These are phyloP conservation scores for Zaprionus ornatus DNA, from an alignment of 1,140 invertebrate species.

Conservation along the genomic window DNA sequence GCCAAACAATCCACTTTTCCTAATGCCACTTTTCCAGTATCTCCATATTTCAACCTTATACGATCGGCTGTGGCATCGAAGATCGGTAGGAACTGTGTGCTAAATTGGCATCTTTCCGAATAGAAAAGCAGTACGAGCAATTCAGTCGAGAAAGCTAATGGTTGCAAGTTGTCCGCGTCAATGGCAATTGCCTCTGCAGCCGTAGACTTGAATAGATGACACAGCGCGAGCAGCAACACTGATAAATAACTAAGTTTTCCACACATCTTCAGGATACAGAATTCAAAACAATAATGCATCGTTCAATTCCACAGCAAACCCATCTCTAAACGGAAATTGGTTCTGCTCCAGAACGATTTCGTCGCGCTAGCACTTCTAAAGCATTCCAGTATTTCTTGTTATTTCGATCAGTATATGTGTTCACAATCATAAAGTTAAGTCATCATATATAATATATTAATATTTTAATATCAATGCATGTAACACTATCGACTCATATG, in stretches of 20 bases:
- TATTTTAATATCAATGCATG: not conserved
- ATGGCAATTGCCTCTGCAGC: not conserved
- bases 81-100: conserved; percentile 34
- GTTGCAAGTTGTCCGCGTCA: not conserved
- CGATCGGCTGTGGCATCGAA: conserved; percentile 94
- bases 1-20: conserved; percentile 98
- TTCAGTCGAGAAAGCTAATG: conserved; percentile 22
- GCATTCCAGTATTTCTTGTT: not conserved
- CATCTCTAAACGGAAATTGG: conserved; percentile 1
- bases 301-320: not conserved
- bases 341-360: not conserved
- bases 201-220: not conserved
- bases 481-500: too few species aligned
- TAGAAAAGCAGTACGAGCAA: conserved; percentile 58
- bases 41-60: conserved; percentile 88
- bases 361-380: not conserved
- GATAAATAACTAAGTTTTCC: not conserved
- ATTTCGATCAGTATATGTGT: not conserved
- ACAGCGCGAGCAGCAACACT: not conserved
- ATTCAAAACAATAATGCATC: not conserved
- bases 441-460: too few species aligned
- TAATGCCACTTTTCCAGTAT: conserved; percentile 92
- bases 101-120: conserved; percentile 38
- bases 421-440: not conserved
- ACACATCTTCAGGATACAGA: conserved; percentile 6